These are phyloP conservation scores for Hapalemur alaotrensis DNA, from an alignment of 2,797 vertebrate genomes.

Conservation along the genomic window DNA sequence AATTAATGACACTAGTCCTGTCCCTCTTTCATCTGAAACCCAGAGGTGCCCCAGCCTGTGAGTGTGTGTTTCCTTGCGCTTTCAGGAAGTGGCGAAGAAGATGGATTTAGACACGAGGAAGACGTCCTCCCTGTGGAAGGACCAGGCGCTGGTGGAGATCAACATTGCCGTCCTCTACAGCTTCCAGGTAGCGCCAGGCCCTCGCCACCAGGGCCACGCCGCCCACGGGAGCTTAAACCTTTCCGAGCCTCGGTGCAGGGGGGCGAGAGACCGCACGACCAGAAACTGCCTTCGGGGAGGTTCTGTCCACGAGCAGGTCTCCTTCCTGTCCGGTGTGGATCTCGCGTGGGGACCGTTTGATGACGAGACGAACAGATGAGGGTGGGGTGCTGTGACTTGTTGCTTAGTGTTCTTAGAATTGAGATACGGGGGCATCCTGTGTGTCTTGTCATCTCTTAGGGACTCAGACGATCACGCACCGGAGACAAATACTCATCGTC, in stretches of 20 bases:
- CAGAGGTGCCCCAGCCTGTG: neutral
- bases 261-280: neutral
- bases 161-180: slow-evolving; percentile 98
- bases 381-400: no score
- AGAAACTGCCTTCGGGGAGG: neutral
- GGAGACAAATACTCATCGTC: neutral
- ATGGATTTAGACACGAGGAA: slow-evolving; percentile 97
- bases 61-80: neutral
- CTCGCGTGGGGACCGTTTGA: neutral
- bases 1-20: neutral
- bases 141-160: slow-evolving; percentile 97
- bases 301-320: neutral
- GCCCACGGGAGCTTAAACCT: neutral
- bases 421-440: neutral
- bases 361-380: neutral
- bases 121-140: slow-evolving; percentile 98
- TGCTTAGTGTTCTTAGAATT: neutral
- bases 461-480: neutral
- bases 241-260: neutral
- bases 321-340: neutral
- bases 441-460: neutral
- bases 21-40: neutral
- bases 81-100: slow-evolving; percentile 94
- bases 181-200: slow-evolving; percentile 89
- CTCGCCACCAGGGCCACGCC: accelerated